These are phyloP conservation scores for Phragmatobia fuliginosa DNA, from an alignment of 2,888 invertebrate species.

Conservation along the genomic window DNA sequence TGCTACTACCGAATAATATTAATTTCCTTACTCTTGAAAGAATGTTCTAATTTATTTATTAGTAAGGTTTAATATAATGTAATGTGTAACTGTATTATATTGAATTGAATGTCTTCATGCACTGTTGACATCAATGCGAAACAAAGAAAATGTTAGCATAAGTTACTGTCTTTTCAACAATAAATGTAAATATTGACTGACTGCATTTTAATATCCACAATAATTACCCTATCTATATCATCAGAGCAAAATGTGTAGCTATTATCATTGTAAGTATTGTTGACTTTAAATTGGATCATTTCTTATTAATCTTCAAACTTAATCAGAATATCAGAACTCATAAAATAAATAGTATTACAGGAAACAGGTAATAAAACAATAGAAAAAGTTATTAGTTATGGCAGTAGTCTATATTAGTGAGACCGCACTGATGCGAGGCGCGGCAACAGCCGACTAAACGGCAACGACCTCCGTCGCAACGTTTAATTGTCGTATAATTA, in stretches of 20 bases:
- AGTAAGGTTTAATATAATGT: slow-evolving; percentile 59
- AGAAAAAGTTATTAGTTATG: slow-evolving; percentile 39
- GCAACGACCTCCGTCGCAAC: slow-evolving; percentile 72
- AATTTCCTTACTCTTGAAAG: slow-evolving; percentile 29
- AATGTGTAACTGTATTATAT: slow-evolving; percentile 55
- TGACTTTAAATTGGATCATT: slow-evolving; percentile 9
- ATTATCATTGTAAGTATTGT: slow-evolving; percentile 14
- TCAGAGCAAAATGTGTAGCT: not conserved
- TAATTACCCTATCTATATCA: slow-evolving; percentile 26
- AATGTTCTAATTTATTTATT: slow-evolving; percentile 68
- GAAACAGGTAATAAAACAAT: slow-evolving; percentile 43
- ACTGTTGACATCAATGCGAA: slow-evolving; percentile 39
- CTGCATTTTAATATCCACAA: slow-evolving; percentile 50
- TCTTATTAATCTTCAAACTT: slow-evolving; percentile 13
- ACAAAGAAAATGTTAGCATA: slow-evolving; percentile 43
- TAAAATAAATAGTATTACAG: slow-evolving; percentile 28
- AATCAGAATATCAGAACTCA: slow-evolving; percentile 27
- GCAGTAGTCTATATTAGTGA: slow-evolving; percentile 28
- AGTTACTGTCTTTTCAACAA: slow-evolving; percentile 51
- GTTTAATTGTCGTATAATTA: slow-evolving; percentile 75
- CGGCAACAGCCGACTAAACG: slow-evolving; percentile 52
- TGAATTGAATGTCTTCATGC: slow-evolving; percentile 50
- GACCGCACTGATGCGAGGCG: slow-evolving; percentile 41
- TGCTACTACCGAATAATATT: slow-evolving; percentile 37
- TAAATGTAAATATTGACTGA: slow-evolving; percentile 74